Base-by-base conservation (phyloP, 2,888 invertebrate genomes). In the Scelioninae gen. 2 region DNA sequence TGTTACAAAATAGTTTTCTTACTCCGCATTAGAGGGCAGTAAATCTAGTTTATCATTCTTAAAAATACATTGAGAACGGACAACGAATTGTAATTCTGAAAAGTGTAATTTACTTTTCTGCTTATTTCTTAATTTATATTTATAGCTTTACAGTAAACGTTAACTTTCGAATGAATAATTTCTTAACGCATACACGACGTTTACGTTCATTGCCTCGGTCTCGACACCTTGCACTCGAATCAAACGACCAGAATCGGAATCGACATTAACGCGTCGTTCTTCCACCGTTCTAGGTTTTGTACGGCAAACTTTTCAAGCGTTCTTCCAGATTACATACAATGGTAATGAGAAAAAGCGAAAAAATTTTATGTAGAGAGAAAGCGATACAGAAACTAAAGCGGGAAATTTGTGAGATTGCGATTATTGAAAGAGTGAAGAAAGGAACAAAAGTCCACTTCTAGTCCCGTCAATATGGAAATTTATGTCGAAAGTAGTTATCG, bases 401-500 rank as follows among this genome's bases (percentile, higher is more conserved):
- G 41, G 22, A 52, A 45, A 53, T 15, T 18, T 10, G 41, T 9
- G 31, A 41, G 16, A 58, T 22, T 41, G 48, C n/a, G n/a, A n/a
- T n/a, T n/a, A n/a, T n/a, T n/a, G n/a, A n/a, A n/a, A n/a, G n/a
- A n/a, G 25, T 25, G 25, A 6, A 6, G 25, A 33, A 31, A 13
- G 19, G 35, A 41, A 15, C 13, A 31, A 28, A 15, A 35, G 60
- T 61, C 68, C 45, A 58, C 28, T 45, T 73, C 65, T 73, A 64
- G 64, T 58, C 74, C 60, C 52, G 61, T 46, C 46, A 48, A 71
- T 71, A 58, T 22, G 37, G n/a, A 73, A 68, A 69, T 63, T 60
- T 72, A 58, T 64, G 71, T 75, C 68, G 68, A 68, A 71, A 71
- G 67, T 72, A 64, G 63, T 64, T 53, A 37, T 68, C 52, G 58